Evolutionary conservation across 1,140 invertebrate genomes (phyloP).

Genomic region (Sitodiplosis mosellana): DNA sequence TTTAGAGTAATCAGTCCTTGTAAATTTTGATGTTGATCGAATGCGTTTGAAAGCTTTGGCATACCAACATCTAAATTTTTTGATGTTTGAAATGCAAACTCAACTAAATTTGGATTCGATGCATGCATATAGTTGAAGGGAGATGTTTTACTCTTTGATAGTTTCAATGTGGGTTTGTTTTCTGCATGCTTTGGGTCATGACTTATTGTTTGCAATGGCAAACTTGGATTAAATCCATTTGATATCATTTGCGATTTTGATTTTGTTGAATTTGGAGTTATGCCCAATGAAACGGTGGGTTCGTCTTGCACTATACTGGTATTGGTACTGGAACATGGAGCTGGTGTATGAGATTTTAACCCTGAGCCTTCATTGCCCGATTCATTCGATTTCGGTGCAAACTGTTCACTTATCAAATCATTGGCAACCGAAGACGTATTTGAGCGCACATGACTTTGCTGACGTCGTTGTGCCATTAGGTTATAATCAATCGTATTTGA

Average conservation of each 20-base stretch:
- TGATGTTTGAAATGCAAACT: constrained; percentile 30
- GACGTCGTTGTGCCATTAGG: background rate
- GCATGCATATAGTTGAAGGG: constrained; percentile 40
- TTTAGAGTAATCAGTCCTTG: constrained; percentile 44
- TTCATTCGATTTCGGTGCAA: background rate
- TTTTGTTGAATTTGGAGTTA: no score
- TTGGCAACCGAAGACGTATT: constrained; percentile 12
- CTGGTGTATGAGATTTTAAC: no score
- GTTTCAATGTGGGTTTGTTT: no score
- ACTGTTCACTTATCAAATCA: background rate
- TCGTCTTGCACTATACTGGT: no score
- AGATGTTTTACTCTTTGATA: constrained; percentile 18
- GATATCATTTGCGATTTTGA: no score
- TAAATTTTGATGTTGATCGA: constrained; percentile 22
- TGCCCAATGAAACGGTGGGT: no score
- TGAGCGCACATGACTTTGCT: constrained; percentile 13
- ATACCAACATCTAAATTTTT: constrained; percentile 14
- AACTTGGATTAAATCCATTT: no score
- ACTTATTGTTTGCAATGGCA: no score
- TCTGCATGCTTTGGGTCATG: no score
- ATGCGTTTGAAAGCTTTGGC: constrained; percentile 13
- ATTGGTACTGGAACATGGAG: no score
- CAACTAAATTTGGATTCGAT: constrained; percentile 43
- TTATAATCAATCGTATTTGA: constrained; percentile 12
- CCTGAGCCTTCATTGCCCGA: background rate